A percentile compares a stretch with the other conserved stretches of the same genome.
Evolutionary conservation across 2,888 invertebrate species (phyloP).

Genomic region (Phyllotreta cruciferae): DNA sequence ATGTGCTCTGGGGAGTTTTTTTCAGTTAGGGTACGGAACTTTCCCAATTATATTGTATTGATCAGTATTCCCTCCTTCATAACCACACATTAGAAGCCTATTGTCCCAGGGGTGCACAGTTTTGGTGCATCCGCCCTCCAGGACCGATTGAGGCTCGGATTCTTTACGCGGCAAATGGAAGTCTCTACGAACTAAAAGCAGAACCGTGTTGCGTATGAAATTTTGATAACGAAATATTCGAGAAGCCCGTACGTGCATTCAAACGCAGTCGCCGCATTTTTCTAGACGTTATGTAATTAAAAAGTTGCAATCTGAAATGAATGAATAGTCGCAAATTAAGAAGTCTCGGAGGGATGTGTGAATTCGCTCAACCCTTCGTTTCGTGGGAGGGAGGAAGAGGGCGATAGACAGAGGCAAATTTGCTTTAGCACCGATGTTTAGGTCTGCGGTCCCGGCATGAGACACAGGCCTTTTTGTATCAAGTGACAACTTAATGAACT

Average conservation of each 20-base stretch:
- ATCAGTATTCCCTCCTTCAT: constrained; percentile 17
- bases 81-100: constrained; percentile 17
- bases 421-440: constrained; percentile 31
- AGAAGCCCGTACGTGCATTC: too few species aligned
- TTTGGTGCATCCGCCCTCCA: constrained; percentile 13
- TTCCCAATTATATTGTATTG: constrained; percentile 23
- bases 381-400: neutral
- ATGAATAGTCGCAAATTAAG: constrained; percentile 10
- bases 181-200: too few species aligned
- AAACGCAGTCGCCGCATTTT: too few species aligned
- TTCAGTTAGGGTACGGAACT: constrained; percentile 17
- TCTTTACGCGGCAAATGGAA: neutral
- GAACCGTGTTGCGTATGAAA: too few species aligned
- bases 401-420: constrained; percentile 14
- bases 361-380: constrained; percentile 9
- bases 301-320: neutral
- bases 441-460: constrained; percentile 28
- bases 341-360: constrained; percentile 7
- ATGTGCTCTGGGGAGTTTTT: constrained; percentile 5
- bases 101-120: constrained; percentile 13
- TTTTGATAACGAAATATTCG: too few species aligned
- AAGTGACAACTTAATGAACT: constrained; percentile 36
- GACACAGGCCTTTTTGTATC: constrained; percentile 27
- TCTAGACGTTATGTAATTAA: neutral
- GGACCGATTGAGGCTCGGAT: constrained; percentile 10